Percentiles rank a stretch among this genome's conserved stretches.
Evolutionary conservation across 2,113 vertebrate genomes (phyloP).

Genomic region (Dicaeum eximium): DNA sequence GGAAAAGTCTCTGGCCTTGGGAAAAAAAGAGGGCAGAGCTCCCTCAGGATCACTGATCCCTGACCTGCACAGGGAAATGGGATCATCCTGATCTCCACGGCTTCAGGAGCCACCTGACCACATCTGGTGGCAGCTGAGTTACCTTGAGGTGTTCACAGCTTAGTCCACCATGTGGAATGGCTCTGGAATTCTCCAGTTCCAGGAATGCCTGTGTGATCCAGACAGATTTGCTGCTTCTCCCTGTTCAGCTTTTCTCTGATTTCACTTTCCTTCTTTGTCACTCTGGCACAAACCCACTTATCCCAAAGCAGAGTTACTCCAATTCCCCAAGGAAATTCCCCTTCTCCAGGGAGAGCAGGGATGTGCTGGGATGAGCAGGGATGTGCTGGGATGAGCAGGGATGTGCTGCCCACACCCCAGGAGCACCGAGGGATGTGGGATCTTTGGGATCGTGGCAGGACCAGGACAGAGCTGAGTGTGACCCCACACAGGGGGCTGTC

Average conservation of each 20-base stretch:
- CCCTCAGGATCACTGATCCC: background rate
- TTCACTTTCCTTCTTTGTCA: background rate
- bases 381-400: too few relatives aligned
- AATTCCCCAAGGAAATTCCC: background rate
- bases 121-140: background rate
- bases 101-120: background rate
- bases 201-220: fast-evolving
- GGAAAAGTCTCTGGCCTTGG: background rate
- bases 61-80: background rate
- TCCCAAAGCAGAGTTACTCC: background rate
- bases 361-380: background rate
- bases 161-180: background rate
- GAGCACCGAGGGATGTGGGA: fast-evolving
- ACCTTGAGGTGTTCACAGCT: background rate
- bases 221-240: background rate
- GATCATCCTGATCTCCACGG: background rate
- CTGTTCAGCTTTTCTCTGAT: background rate
- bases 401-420: background rate
- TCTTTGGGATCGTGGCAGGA: background rate
- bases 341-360: background rate
- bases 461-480: background rate
- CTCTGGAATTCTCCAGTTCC: background rate
- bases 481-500: background rate
- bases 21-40: background rate
- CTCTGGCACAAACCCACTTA: background rate